These are phyloP conservation scores for Lepisosteus osseus DNA, from an alignment of 2,113 vertebrate genomes.

Conservation along the genomic window DNA sequence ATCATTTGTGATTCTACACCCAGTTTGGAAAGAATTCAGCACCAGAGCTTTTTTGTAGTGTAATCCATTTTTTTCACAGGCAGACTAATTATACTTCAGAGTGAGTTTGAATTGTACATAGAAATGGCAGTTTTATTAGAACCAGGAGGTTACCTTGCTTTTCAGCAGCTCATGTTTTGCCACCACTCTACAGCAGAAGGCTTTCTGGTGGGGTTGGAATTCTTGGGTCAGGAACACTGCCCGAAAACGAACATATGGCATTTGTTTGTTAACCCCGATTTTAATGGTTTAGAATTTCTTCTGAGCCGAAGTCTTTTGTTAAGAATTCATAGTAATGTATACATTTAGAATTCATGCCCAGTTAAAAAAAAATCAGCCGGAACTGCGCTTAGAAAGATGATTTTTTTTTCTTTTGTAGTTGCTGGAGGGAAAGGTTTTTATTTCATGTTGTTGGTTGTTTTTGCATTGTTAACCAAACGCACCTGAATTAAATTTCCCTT, in stretches of 20 bases:
- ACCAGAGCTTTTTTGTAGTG: too few species aligned
- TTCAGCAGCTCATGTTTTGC: not conserved
- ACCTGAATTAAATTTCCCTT: too few species aligned
- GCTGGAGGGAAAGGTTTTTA: not conserved
- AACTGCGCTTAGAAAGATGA: not conserved
- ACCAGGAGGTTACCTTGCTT: not conserved
- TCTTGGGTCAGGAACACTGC: not conserved
- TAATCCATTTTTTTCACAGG: too few species aligned
- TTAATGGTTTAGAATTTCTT: constrained; percentile 11
- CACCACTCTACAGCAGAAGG: too few species aligned
- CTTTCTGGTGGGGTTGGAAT: too few species aligned
- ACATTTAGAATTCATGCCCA: not conserved
- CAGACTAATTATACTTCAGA: too few species aligned
- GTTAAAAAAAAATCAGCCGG: not conserved
- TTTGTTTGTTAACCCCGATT: not conserved
- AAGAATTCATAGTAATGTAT: not conserved
- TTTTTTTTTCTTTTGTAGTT: too few species aligned
- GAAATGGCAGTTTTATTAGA: too few species aligned
- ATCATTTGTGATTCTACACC: too few species aligned
- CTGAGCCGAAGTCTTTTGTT: not conserved
- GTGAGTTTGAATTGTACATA: too few species aligned
- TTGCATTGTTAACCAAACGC: too few species aligned
- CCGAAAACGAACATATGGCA: not conserved
- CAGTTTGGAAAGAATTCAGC: too few species aligned
- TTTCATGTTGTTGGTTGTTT: not conserved